Evolutionary conservation across 2,113 vertebrate genomes (phyloP), one percentile per base, ranked within the genome.

Genomic region (Hiodon alosoides): DNA sequence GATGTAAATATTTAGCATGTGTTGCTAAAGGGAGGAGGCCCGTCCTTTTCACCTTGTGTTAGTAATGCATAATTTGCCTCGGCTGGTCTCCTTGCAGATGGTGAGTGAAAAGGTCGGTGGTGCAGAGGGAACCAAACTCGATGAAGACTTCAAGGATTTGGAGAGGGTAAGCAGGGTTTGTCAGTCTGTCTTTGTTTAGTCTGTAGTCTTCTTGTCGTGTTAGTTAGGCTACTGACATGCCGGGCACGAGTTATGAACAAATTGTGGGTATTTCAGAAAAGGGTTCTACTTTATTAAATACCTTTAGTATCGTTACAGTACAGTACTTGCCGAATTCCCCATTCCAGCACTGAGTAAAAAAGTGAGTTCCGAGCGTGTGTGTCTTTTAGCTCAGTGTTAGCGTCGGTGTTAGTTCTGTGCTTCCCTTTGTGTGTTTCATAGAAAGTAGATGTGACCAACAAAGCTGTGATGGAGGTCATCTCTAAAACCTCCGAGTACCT

Each of bases 81-180:
- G 3, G 5, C 16, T 31, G 31, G 31, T 31, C 48, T 11, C 47
- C 46, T 13, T 71, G 3, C 80, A 99, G 97, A 78, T 96, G 91
- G 93, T 99, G 86, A 99, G 97, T 5, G 97, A 99, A 87, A 99
- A 97, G 81, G 97, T 99, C 0, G 97, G 97, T 68, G 96, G 94
- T 11, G 97, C 97, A 0, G 97, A 99, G 82, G 97, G 97, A 83
- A 99, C 97, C 80, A 98, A 98, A 86, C 88, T 99, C 0, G 95
- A 99, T 3, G 94, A 98, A 86, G 97, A 99, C 86, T 99, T 98
- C 86, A 96, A 90, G 81, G 96, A 98, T 64, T 93, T 98, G 83
- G 96, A 98, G 83, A 95, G 90, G 91, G 97, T 98, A 83, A 87
- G 67, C 57, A 0, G 7, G 16, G 4, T 46, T 7, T 13, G 16